Evolutionary conservation across 2,888 invertebrate species (phyloP), one percentile per base, ranked within the genome.

Genomic region (Ornithoptera alexandrae): DNA sequence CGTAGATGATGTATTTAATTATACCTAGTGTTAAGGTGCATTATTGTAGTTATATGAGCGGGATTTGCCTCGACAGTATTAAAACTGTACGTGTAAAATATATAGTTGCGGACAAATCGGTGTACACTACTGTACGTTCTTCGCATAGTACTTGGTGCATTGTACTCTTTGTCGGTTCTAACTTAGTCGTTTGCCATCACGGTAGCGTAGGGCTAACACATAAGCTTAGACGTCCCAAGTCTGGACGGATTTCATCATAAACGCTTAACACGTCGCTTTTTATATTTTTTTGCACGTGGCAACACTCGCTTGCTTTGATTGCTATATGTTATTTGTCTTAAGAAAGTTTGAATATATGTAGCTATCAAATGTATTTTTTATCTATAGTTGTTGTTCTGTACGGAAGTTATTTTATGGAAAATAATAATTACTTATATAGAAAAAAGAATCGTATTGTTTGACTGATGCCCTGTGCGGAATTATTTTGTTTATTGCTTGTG

Each of bases 131-230:
- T 92, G 86, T 91, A 90, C 91, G 92, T 77, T 81, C 74, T 77
- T 84, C 90, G 91, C 89, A 91, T 88, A 91, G 92, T 91, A 91
- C 79, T 84, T 89, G 76, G 90, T 91, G 90, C 91, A 90, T 90
- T 87, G 87, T 86, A 80, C 76, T 81, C 81, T 88, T 89, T 90
- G 89, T 89, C 89, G 75, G 78, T 77, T 79, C 74, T 83, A 68
- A 67, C 65, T 61, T 67, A 69, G 68, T 58, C 62, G 58, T 68
- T 67, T 69, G 63, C 67, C 67, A 63, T 72, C 56, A 53, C 53
- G 50, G 22, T 64, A 68, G 68, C 24, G 36, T 65, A 69, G 61
- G 42, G 61, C 56, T 65, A 61, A 65, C 65, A 60, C 39, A 57
- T 60, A 39, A 36, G 17, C 24, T 68, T 57, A 42, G 62, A 8